phyloP scores from a whole-genome alignment of 2,113 vertebrate genomes.

The Ramphastos sulfuratus region DNA sequence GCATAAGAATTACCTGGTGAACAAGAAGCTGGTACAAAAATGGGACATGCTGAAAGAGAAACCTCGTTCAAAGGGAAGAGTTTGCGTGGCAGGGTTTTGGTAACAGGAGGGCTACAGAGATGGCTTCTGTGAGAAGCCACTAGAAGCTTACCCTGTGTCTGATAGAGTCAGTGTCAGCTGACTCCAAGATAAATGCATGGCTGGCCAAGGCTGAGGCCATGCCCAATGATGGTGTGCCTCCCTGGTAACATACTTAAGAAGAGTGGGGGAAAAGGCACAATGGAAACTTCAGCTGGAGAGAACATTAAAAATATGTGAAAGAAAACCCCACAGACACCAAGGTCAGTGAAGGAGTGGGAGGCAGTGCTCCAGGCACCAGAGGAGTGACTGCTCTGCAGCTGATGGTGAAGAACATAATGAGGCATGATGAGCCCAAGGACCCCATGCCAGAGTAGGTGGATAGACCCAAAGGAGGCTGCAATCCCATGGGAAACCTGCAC shows the following conservation, averaged over 20 bases:
- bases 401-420: not conserved
- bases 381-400: not conserved
- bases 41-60: not conserved
- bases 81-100: not conserved
- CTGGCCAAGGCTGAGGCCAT: not conserved
- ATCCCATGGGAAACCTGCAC: not conserved
- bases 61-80: not conserved
- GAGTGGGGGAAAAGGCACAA: not conserved
- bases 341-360: not conserved
- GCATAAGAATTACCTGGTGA: not conserved
- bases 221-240: not conserved
- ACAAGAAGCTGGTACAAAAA: not conserved
- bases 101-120: not conserved
- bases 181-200: not conserved
- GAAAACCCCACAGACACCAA: not conserved
- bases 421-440: not conserved
- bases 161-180: no score
- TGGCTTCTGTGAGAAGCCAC: not conserved
- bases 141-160: not conserved
- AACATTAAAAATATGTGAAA: not conserved
- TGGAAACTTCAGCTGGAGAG: not conserved
- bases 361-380: not conserved
- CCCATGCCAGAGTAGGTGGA: not conserved
- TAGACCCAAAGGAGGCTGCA: not conserved
- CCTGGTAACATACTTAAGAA: not conserved